Evolutionary conservation across 1,140 invertebrate genomes (phyloP), one percentile per base, ranked within the genome.

Genomic region (Euschistus heros): DNA sequence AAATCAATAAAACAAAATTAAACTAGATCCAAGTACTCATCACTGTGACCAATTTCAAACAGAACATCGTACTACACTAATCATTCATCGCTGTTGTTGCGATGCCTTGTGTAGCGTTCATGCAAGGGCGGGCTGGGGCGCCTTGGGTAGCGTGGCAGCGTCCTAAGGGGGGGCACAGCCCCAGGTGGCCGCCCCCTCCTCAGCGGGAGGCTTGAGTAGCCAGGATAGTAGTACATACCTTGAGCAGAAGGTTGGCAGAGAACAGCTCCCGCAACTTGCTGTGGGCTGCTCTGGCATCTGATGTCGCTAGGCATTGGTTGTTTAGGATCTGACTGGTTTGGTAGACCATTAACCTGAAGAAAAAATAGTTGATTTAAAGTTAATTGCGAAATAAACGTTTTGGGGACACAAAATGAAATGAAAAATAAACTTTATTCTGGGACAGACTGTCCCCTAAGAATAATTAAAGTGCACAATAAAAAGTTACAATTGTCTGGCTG

Each of bases 81-180:
- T 66, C 65, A 66, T 66, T 66, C 65, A 42, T 66, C 22, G 44
- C 59, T 47, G 42, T 66, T 54, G 22, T 50, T 50, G 47, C 65
- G 33, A 57, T 66, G 55, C 46, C 47, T 50, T 6, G 47, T 50
- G 47, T 50, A 50, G 47, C 47, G 47, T 8, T 50, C 47, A 50
- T 50, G 47, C 47, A 52, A 42, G 44, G 57, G 50, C 47, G 22
- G 65, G 59, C 20, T 46, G 30, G 65, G 55, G 20, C 20, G 59
- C 13, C 59, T 37, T 66, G 27, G 55, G 42, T 65, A 61, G 59
- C 65, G 60, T 14, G 65, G 65, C 18, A 66, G 61, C 17, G 65
- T 63, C 13, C 60, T 44, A 33, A 47, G 54, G 18, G 54, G 44
- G 5, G 42, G 60, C 20, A 33, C 37, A 33, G 37, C 27, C 27